Percentiles rank a stretch among this genome's conserved stretches.
phyloP scores from a whole-genome alignment of 2,797 vertebrate genomes.

The Gallinago stenura region DNA sequence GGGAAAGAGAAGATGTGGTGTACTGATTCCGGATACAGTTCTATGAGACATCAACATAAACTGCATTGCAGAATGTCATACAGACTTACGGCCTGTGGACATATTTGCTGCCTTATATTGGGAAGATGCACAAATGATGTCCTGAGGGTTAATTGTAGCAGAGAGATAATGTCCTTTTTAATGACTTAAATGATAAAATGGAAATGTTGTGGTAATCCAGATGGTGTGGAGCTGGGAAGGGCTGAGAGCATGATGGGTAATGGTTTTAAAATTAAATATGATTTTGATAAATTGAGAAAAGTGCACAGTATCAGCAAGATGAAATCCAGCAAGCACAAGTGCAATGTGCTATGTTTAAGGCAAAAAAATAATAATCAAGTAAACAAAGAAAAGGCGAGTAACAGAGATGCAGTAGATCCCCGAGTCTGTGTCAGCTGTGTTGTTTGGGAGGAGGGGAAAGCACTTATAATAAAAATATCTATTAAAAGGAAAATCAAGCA shows the following conservation, averaged over 20 bases:
- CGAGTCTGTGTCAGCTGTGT: not conserved
- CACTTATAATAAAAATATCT: not conserved
- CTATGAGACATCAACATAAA: not conserved
- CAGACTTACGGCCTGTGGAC: not conserved
- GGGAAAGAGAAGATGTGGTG: not conserved
- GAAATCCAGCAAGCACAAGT: not conserved
- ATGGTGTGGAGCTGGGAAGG: not conserved
- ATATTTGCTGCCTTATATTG: not conserved
- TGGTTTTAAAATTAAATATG: constrained; percentile 30
- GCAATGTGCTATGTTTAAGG: not conserved
- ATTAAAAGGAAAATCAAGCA: not conserved
- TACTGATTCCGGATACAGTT: not conserved
- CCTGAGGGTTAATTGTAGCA: not conserved
- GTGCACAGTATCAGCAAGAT: not conserved
- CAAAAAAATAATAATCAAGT: not conserved
- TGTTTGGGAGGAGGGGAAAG: not conserved
- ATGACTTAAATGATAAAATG: not conserved
- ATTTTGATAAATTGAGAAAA: constrained; percentile 16
- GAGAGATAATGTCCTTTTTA: not conserved
- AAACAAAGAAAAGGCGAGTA: not conserved
- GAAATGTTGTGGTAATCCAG: not conserved
- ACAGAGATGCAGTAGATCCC: not conserved
- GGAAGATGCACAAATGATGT: not conserved
- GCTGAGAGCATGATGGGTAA: not conserved
- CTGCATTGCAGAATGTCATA: not conserved